Base-by-base conservation (phyloP, 2,888 invertebrate genomes). In the Trissolcus japonicus region DNA sequence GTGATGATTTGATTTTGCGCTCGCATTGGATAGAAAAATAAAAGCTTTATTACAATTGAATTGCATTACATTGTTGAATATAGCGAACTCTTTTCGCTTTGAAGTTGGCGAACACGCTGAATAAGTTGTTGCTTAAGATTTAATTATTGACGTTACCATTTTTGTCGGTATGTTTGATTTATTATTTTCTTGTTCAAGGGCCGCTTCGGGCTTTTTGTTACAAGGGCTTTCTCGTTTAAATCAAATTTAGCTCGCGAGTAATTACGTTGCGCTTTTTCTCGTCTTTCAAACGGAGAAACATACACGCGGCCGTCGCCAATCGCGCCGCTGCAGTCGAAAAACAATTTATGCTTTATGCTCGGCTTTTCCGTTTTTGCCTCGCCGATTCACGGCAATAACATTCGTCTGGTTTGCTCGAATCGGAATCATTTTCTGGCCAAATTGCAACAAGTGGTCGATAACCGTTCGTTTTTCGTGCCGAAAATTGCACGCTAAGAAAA, bases 381-480 rank as follows among this genome's bases (percentile, higher is more conserved):
- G 2, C 35, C 35, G 35, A 35, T 35, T 48, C 48, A 25, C 48
- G 35, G 35, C 35, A 35, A 7, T 35, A 35, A 35, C 35, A 35
- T 35, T 35, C 46, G 46, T 46, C 14, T 46, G n/a, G 16, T 46
- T 46, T 14, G 16, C 46, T 46, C 16, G 16, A 46, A 6, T 16
- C 16, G 46, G n/a, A 46, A 72, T 60, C 63, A 35, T 50, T 25
- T 57, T 9, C 55, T 17, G 48, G 54, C 54, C 40, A 61, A 73
- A 61, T 66, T 72, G 57, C 73, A 73, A 73, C 73, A 73, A 66
- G 65, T 73, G 65, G 73, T 66, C 66, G 60, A 56, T 66, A 60
- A 73, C 55, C 53, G 55, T 60, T 66, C 60, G 46, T 17, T 51
- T 17, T 14, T 51, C 11, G 11, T 54, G n/a, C 17, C 25, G 17